A percentile compares a stretch with the other conserved stretches of the same genome.
phyloP scores from a whole-genome alignment of 2,797 vertebrate species.

The Coccyzus lansbergi region DNA sequence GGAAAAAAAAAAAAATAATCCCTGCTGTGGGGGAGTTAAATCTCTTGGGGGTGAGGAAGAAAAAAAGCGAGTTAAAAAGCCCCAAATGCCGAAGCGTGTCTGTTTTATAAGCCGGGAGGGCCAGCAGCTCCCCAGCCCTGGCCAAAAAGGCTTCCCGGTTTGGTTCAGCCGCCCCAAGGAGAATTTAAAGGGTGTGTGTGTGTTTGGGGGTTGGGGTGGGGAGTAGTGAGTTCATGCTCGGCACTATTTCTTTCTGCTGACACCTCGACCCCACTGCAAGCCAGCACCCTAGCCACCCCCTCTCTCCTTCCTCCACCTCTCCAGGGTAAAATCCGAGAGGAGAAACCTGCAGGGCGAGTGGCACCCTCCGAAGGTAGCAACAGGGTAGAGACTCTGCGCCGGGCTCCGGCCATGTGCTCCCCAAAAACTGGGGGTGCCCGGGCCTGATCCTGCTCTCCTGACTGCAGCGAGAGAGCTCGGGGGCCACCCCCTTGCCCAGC shows the following conservation, averaged over 20 bases:
- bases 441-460: background rate
- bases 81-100: background rate
- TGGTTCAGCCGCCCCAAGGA: background rate
- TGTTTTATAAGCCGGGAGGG: background rate
- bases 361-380: background rate
- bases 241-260: conserved; percentile 56
- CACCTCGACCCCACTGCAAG: conserved; percentile 25
- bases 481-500: accelerated
- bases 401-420: background rate
- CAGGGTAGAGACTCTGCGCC: background rate
- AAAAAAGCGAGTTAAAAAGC: background rate
- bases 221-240: background rate
- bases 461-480: background rate
- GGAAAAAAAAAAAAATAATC: accelerated
- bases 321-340: background rate
- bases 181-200: conserved; percentile 14
- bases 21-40: background rate
- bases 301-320: background rate
- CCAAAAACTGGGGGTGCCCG: background rate
- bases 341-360: background rate
- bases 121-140: background rate
- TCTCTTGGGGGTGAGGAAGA: background rate
- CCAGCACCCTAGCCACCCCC: background rate
- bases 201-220: background rate
- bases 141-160: background rate